phyloP scores from a whole-genome alignment of 1,140 invertebrate genomes.

The Halesus radiatus region DNA sequence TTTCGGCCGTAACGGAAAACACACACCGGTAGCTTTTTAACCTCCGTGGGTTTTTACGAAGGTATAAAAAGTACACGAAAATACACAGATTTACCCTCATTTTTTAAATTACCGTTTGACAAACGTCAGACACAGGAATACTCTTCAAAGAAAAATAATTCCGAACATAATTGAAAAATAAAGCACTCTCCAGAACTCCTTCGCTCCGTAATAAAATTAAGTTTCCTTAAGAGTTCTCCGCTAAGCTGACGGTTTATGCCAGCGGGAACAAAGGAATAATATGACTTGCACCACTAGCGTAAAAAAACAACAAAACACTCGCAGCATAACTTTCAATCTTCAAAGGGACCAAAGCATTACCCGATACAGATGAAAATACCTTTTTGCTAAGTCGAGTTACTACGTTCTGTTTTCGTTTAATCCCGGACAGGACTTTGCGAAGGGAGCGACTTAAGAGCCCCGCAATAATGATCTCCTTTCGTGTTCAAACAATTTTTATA shows the following conservation, averaged over 20 bases:
- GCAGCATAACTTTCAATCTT: background rate
- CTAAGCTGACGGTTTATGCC: constrained; percentile 13
- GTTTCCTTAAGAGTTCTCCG: constrained; percentile 9
- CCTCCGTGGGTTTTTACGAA: too few species aligned
- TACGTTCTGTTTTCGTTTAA: too few species aligned
- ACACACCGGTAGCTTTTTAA: too few species aligned
- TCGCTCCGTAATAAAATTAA: constrained; percentile 32
- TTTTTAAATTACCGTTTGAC: constrained; percentile 26
- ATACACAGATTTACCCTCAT: background rate
- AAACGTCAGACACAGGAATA: constrained; percentile 21
- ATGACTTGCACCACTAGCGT: constrained; percentile 22
- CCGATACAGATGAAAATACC: too few species aligned
- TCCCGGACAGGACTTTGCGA: background rate
- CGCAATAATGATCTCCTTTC: constrained; percentile 25
- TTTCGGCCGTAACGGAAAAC: background rate
- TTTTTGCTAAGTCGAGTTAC: too few species aligned
- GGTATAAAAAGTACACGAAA: too few species aligned
- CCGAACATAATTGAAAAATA: constrained; percentile 33
- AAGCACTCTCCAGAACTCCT: constrained; percentile 15
- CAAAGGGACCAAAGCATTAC: too few species aligned
- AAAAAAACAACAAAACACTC: background rate
- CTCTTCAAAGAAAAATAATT: constrained; percentile 26
- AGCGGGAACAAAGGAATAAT: constrained; percentile 28
- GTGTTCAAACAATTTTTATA: constrained; percentile 20
- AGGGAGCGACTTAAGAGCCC: constrained; percentile 1